phyloP scores from a whole-genome alignment of 2,888 invertebrate species.

The Heteromyza rotundicornis region DNA sequence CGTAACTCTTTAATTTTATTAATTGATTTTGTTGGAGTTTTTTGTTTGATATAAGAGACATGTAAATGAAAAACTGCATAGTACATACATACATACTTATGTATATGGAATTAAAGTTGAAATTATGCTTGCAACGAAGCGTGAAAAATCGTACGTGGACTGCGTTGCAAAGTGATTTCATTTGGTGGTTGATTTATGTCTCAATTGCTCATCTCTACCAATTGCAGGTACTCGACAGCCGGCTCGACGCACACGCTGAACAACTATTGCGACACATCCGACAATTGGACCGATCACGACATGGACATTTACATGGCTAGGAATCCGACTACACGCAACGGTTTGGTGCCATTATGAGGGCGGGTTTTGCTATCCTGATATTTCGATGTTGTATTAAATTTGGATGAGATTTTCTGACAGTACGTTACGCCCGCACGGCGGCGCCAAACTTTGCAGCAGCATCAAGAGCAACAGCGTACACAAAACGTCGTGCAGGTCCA shows the following conservation, averaged over 20 bases:
- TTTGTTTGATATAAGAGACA: too few species aligned
- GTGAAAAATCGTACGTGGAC: neutral
- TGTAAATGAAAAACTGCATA: too few species aligned
- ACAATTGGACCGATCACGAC: conserved; percentile 94
- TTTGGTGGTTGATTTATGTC: too few species aligned
- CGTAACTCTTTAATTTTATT: too few species aligned
- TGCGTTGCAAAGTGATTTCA: too few species aligned
- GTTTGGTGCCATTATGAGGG: conserved; percentile 80
- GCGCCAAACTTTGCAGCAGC: conserved; percentile 21
- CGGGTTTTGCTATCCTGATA: conserved; percentile 63
- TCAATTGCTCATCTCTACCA: too few species aligned
- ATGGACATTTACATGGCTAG: conserved; percentile 95
- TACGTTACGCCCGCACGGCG: conserved; percentile 51
- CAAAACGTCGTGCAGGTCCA: conserved; percentile 30
- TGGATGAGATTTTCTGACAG: conserved; percentile 62
- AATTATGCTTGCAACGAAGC: neutral
- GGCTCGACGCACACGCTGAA: conserved; percentile 83
- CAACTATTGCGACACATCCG: conserved; percentile 87
- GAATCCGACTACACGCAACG: conserved; percentile 85
- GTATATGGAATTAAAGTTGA: too few species aligned
- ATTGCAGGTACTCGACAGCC: conserved; percentile 72
- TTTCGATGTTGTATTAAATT: conserved; percentile 63
- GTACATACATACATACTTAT: too few species aligned
- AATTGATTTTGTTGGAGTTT: too few species aligned
- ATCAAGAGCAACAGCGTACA: conserved; percentile 22